phyloP scores from a whole-genome alignment of 1,140 invertebrate species.

The Dendrolimus kikuchii region DNA sequence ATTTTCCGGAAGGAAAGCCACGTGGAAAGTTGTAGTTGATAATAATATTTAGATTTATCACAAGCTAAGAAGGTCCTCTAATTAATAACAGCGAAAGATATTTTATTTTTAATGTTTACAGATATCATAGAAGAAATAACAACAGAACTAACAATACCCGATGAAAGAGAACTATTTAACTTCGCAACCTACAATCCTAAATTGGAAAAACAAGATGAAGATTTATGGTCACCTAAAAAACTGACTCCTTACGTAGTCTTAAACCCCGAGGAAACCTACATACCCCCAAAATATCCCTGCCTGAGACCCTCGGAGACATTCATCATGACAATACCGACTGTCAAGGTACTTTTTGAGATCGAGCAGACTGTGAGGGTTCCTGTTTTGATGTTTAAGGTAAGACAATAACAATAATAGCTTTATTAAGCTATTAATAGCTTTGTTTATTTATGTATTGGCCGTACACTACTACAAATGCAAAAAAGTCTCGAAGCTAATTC shows the following conservation, averaged over 20 bases:
- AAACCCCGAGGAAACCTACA: conserved; percentile 45
- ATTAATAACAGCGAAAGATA: not conserved
- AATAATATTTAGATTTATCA: not conserved
- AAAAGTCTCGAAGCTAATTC: too few relatives aligned
- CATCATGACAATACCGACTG: conserved; percentile 66
- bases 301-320: conserved; percentile 69
- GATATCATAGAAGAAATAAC: conserved; percentile 74
- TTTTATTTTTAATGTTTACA: conserved; percentile 11
- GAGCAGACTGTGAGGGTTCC: conserved; percentile 66
- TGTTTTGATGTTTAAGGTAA: conserved; percentile 52
- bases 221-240: conserved; percentile 85
- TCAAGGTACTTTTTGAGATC: conserved; percentile 75
- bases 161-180: conserved; percentile 62
- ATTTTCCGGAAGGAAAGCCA: too few relatives aligned
- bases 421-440: not conserved
- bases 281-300: conserved; percentile 47
- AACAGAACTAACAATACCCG: conserved; percentile 70
- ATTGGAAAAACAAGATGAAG: conserved; percentile 66
- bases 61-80: too few relatives aligned
- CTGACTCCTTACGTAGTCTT: conserved; percentile 42
- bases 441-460: too few relatives aligned
- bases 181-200: conserved; percentile 48
- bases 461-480: too few relatives aligned
- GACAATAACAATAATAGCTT: conserved; percentile 11
- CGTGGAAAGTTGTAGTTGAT: not conserved